A percentile compares a stretch with the other conserved stretches of the same genome.
Conservation (phyloP, 2,113 vertebrate genomes). For the Chionodraco myersi region DNA sequence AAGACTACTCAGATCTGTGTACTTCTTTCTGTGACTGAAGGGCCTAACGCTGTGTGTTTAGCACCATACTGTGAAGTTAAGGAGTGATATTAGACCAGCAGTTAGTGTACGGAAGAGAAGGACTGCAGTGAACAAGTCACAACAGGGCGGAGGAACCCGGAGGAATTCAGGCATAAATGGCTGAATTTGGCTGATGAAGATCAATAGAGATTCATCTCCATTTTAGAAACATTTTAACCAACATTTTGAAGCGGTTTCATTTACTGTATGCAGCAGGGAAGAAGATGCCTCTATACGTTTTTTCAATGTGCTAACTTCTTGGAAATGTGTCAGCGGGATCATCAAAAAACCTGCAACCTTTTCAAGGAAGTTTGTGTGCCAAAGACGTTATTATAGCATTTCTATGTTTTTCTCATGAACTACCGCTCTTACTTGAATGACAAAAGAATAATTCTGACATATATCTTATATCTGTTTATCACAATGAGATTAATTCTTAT, state of each 20-base stretch:
- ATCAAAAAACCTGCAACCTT: background rate
- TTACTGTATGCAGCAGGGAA: background rate
- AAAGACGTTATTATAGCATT: background rate
- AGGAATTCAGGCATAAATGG: conserved; percentile 47
- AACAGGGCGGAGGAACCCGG: conserved; percentile 42
- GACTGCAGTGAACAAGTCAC: conserved; percentile 51
- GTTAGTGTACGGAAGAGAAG: background rate
- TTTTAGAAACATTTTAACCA: background rate
- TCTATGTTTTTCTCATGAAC: background rate
- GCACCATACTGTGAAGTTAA: background rate
- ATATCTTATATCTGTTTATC: background rate
- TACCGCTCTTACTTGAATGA: background rate
- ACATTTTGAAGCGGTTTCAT: background rate
- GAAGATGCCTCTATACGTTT: background rate
- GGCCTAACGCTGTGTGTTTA: background rate
- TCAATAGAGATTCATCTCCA: background rate
- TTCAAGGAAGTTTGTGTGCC: background rate
- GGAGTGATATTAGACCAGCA: background rate
- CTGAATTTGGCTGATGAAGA: background rate
- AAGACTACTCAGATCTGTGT: background rate
- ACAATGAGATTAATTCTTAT: background rate
- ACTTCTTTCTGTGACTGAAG: background rate
- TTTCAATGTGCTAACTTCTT: background rate
- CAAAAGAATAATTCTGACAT: background rate
- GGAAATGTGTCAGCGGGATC: background rate